Conservation (phyloP, 2,113 vertebrate genomes). For the Chloropsis hardwickii region DNA sequence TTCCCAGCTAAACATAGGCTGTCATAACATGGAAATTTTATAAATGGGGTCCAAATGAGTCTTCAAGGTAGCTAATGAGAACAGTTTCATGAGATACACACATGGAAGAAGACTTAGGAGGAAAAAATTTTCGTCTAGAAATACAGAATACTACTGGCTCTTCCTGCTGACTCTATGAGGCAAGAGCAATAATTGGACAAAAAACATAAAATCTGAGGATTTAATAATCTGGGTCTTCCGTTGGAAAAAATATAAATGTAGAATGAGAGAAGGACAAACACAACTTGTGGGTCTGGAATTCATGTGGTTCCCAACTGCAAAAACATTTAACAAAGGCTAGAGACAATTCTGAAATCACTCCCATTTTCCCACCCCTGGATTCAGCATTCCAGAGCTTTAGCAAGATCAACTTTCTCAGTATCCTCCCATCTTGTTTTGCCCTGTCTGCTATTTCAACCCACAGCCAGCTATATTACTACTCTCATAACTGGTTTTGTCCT, state of each 20-base stretch:
- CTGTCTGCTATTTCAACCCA: neutral
- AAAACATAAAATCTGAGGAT: rapidly evolving
- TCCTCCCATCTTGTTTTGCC: neutral
- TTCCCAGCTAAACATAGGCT: neutral
- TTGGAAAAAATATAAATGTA: neutral
- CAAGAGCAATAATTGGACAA: neutral
- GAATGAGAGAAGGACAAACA: neutral
- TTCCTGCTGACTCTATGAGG: neutral
- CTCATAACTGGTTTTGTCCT: neutral
- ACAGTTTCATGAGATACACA: neutral
- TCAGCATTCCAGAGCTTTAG: neutral
- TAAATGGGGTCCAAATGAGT: neutral
- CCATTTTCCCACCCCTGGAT: neutral
- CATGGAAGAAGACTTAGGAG: neutral
- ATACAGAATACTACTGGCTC: neutral
- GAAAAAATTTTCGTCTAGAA: neutral
- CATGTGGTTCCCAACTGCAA: neutral
- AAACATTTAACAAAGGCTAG: neutral
- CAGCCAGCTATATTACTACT: neutral
- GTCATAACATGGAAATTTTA: neutral
- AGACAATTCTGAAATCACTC: neutral
- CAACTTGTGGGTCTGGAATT: neutral
- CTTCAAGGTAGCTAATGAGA: neutral
- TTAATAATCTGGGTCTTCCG: neutral
- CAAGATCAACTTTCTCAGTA: neutral